phyloP scores from a whole-genome alignment of 2,797 vertebrate species.

The Micrastur ruficollis region DNA sequence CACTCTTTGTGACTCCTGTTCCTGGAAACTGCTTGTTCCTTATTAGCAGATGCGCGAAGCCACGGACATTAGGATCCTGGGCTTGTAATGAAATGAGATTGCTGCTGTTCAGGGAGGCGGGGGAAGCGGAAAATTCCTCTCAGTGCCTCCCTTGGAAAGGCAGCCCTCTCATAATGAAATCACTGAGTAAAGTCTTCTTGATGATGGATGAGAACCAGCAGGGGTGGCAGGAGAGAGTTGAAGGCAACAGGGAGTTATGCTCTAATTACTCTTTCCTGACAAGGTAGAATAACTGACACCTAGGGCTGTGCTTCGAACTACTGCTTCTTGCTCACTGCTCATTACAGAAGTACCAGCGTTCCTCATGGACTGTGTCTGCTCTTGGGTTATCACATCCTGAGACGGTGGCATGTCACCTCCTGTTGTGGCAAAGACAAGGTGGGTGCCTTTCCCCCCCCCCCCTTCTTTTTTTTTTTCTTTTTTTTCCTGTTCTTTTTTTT shows the following conservation, averaged over 20 bases:
- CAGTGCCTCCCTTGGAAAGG: neutral
- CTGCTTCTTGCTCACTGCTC: neutral
- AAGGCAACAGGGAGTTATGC: neutral
- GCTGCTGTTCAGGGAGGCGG: neutral
- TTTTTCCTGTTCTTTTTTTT: accelerated
- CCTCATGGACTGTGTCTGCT: neutral
- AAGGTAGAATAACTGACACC: neutral
- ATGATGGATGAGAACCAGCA: neutral
- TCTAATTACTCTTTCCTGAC: neutral
- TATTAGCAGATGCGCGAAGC: neutral
- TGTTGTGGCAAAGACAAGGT: neutral
- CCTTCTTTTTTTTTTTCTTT: accelerated
- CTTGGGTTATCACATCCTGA: neutral
- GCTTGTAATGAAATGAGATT: neutral
- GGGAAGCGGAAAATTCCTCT: neutral
- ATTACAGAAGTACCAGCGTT: accelerated
- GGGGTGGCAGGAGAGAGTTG: neutral
- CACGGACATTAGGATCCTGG: neutral
- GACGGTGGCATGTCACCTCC: neutral
- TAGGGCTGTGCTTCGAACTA: neutral
- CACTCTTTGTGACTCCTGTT: neutral
- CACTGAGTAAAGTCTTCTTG: neutral
- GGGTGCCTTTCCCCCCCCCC: neutral
- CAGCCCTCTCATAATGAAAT: neutral
- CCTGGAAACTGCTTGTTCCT: neutral